These are phyloP conservation scores for Melanerpes formicivorus DNA, from an alignment of 2,113 vertebrate genomes.

Conservation along the genomic window DNA sequence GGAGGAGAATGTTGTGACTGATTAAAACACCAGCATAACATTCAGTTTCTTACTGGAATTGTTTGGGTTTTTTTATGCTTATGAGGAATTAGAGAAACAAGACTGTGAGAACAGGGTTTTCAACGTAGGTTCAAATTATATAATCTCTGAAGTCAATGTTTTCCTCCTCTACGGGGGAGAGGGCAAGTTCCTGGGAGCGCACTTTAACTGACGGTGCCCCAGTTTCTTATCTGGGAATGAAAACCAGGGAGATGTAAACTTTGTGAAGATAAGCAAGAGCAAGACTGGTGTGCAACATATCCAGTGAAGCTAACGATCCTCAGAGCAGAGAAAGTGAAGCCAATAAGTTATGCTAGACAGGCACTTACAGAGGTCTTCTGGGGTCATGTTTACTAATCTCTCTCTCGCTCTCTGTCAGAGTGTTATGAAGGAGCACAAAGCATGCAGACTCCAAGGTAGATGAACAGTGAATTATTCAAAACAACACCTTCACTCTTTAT, in stretches of 20 bases:
- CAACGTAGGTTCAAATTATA: background rate
- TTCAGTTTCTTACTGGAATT: background rate
- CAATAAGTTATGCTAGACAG: conserved; percentile 69
- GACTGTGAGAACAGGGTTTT: background rate
- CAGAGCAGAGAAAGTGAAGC: conserved; percentile 56
- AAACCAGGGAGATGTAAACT: conserved; percentile 3
- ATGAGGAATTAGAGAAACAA: background rate
- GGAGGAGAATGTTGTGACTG: conserved; percentile 17
- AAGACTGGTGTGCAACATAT: background rate
- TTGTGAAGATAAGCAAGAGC: conserved; percentile 39
- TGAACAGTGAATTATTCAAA: conserved; percentile 32
- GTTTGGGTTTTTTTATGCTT: background rate
- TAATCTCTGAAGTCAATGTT: conserved; percentile 22
- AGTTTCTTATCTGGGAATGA: conserved; percentile 17
- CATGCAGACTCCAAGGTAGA: conserved; percentile 14
- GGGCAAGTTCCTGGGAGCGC: background rate
- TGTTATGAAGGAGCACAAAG: conserved; percentile 43
- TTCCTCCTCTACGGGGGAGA: background rate
- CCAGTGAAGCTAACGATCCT: conserved; percentile 37
- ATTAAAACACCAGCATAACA: background rate
- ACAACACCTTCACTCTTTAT: background rate
- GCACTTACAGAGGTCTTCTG: conserved; percentile 67
- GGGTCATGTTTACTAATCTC: conserved; percentile 74
- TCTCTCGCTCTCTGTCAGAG: conserved; percentile 45
- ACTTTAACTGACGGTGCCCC: background rate